phyloP scores from a whole-genome alignment of 2,113 vertebrate species.

The Ophiodon elongatus region DNA sequence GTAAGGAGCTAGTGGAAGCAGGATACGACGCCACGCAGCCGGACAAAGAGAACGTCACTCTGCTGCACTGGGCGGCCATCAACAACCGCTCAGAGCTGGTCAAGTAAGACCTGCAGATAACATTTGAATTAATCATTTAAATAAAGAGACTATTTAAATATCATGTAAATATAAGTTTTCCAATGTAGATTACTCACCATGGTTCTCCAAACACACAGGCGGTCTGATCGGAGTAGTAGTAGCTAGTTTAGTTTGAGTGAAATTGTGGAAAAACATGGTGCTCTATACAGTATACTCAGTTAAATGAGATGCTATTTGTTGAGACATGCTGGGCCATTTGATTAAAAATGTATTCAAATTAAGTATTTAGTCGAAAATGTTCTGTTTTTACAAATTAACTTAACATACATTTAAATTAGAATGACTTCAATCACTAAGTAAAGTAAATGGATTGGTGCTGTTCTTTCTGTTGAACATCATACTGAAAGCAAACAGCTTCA shows the following conservation, averaged over 20 bases:
- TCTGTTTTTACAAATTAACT: too few species aligned
- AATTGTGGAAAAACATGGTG: background rate
- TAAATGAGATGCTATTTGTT: background rate
- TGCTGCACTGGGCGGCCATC: slow-evolving; percentile 98
- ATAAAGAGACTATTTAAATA: background rate
- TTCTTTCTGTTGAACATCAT: background rate
- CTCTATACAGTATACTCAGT: too few species aligned
- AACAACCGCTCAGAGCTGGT: slow-evolving; percentile 95
- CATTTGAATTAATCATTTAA: background rate
- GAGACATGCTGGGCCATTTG: background rate
- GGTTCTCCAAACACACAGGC: background rate
- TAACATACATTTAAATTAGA: background rate
- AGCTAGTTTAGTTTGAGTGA: background rate
- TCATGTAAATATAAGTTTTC: background rate
- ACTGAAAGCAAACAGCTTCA: background rate
- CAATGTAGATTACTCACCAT: background rate
- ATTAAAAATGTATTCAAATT: background rate
- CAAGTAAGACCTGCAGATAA: slow-evolving; percentile 85
- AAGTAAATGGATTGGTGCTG: background rate
- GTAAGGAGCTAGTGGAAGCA: slow-evolving; percentile 95
- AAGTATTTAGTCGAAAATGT: too few species aligned
- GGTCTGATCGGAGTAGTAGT: background rate
- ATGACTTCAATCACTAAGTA: background rate
- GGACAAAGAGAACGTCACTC: slow-evolving; percentile 95
- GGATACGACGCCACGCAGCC: slow-evolving; percentile 94